Conservation (phyloP, 2,797 vertebrate species). For the Bufotes viridis region DNA sequence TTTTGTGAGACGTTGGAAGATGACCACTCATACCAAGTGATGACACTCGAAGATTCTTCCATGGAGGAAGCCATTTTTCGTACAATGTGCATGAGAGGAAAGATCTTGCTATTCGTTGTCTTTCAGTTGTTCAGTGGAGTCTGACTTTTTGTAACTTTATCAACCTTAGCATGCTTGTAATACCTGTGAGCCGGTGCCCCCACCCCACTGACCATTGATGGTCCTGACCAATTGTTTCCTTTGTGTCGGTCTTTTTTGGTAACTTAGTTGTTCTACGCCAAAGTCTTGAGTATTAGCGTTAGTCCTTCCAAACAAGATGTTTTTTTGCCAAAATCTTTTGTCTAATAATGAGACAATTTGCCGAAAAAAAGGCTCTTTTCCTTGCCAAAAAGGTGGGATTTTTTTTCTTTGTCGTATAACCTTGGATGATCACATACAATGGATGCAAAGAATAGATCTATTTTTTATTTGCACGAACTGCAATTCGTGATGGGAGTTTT, state of each 20-base stretch:
- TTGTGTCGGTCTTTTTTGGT: conserved; percentile 6
- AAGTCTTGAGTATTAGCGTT: conserved; percentile 33
- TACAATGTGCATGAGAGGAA: neutral
- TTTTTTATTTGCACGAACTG: neutral
- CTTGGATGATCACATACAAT: neutral
- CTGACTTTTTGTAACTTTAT: conserved; percentile 7
- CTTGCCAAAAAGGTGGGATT: neutral
- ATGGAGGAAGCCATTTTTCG: conserved; percentile 39
- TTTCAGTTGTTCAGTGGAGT: neutral
- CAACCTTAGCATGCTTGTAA: conserved; percentile 19
- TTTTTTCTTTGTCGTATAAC: neutral
- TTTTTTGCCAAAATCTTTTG: neutral
- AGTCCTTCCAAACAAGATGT: neutral
- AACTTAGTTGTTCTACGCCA: neutral
- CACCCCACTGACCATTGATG: neutral
- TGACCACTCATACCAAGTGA: neutral
- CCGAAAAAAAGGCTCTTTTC: neutral
- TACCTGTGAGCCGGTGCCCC: neutral
- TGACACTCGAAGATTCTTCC: conserved; percentile 8
- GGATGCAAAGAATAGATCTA: neutral
- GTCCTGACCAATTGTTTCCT: neutral
- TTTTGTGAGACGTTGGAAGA: neutral
- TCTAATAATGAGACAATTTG: neutral
- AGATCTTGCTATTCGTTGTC: neutral
- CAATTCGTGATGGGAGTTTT: neutral